Percentiles rank a stretch among this genome's conserved stretches.
Conservation (phyloP, 2,113 vertebrate species). For the Isurus oxyrinchus region DNA sequence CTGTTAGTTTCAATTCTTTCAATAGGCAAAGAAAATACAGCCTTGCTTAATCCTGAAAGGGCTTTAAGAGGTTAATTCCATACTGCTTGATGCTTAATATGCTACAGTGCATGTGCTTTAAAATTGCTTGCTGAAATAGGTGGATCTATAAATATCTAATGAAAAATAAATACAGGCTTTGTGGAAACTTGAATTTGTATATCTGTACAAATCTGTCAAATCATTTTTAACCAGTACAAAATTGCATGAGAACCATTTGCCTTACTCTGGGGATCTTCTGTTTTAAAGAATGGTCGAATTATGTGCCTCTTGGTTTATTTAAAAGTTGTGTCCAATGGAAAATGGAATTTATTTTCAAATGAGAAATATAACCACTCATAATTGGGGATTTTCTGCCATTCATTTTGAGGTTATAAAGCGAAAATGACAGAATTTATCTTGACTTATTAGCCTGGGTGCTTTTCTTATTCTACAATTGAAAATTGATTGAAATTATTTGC, state of each 20-base stretch:
- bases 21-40: not conserved
- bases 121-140: not conserved
- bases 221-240: not conserved
- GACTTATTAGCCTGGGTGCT: not conserved
- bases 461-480: not conserved
- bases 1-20: constrained; percentile 5
- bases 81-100: not conserved
- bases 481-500: not conserved
- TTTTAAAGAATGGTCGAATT: not conserved
- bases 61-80: not conserved
- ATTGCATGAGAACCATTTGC: not conserved
- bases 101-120: not conserved
- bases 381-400: not conserved
- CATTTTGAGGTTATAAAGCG: not conserved
- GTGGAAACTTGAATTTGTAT: not conserved
- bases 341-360: not conserved
- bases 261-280: not conserved
- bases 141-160: not conserved
- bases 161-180: not conserved
- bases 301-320: not conserved
- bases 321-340: not conserved
- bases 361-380: not conserved
- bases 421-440: not conserved
- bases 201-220: not conserved
- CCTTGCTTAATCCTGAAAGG: not conserved